Evolutionary conservation across 2,113 vertebrate genomes (phyloP).

Genomic region (Nestor notabilis): DNA sequence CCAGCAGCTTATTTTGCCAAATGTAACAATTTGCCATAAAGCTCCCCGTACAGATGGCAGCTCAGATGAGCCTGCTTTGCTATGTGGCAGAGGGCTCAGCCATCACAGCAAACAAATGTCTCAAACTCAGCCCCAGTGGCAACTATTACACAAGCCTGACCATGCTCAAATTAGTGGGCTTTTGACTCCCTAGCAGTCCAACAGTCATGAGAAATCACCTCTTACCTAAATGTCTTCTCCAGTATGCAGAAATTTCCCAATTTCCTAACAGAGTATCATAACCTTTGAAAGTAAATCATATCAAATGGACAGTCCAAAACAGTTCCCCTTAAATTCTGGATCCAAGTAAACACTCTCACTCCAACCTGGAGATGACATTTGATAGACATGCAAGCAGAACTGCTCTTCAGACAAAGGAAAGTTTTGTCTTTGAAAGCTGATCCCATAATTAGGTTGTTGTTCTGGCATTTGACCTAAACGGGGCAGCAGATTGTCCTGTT

Average conservation of each 20-base stretch:
- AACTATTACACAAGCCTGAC: not conserved
- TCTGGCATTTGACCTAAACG: not conserved
- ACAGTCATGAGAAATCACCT: not conserved
- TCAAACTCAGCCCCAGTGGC: not conserved
- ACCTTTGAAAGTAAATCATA: not conserved
- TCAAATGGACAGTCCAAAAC: not conserved
- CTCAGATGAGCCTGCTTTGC: not conserved
- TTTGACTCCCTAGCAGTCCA: not conserved
- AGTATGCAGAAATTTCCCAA: not conserved
- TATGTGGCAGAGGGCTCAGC: not conserved
- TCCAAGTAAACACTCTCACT: not conserved
- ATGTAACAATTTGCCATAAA: not conserved
- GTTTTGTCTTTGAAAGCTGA: not conserved
- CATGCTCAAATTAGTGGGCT: not conserved
- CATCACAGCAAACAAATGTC: not conserved
- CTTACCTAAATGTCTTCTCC: not conserved
- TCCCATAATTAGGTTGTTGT: not conserved
- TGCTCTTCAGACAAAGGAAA: not conserved
- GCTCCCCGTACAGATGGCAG: not conserved
- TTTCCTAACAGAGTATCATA: not conserved
- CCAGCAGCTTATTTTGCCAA: not conserved
- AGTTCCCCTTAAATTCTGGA: not conserved
- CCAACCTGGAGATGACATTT: not conserved
- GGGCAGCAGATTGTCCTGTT: constrained; percentile 8
- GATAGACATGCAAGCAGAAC: not conserved